Conservation (phyloP, 2,888 invertebrate genomes). For the Aleiodes testaceus region DNA sequence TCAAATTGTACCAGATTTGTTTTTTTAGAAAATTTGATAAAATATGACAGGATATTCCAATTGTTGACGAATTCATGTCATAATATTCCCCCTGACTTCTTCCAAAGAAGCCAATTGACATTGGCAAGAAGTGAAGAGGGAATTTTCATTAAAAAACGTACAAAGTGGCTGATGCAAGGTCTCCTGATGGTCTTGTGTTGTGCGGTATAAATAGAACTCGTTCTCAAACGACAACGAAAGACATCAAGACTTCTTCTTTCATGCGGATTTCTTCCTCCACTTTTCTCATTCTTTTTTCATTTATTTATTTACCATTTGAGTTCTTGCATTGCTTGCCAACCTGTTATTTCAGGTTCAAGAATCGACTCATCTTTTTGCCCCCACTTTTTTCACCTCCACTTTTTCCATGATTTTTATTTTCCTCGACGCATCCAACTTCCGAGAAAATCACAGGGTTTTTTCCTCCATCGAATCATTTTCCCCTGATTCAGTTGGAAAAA, state of each 20-base stretch:
- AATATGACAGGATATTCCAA: too few relatives aligned
- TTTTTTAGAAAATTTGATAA: too few relatives aligned
- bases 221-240: slow-evolving; percentile 43
- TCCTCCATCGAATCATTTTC: background rate
- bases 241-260: slow-evolving; percentile 34
- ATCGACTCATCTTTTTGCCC: slow-evolving; percentile 51
- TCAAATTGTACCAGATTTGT: too few relatives aligned
- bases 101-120: background rate
- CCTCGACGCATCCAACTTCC: slow-evolving; percentile 17
- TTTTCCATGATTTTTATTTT: slow-evolving; percentile 58
- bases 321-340: slow-evolving; percentile 57
- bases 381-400: background rate
- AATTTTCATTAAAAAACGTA: slow-evolving; percentile 20
- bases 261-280: slow-evolving; percentile 42
- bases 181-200: slow-evolving; percentile 41
- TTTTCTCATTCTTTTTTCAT: slow-evolving; percentile 39
- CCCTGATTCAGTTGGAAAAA: background rate
- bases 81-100: background rate
- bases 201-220: slow-evolving; percentile 48
- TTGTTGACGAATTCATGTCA: too few relatives aligned
- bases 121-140: slow-evolving; percentile 4
- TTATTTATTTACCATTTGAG: slow-evolving; percentile 39
- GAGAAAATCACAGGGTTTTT: slow-evolving; percentile 22
- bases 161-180: slow-evolving; percentile 33
- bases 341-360: slow-evolving; percentile 71